These are phyloP conservation scores for Pantherophis vulpinus DNA, from an alignment of 2,797 vertebrate genomes.

Conservation along the genomic window DNA sequence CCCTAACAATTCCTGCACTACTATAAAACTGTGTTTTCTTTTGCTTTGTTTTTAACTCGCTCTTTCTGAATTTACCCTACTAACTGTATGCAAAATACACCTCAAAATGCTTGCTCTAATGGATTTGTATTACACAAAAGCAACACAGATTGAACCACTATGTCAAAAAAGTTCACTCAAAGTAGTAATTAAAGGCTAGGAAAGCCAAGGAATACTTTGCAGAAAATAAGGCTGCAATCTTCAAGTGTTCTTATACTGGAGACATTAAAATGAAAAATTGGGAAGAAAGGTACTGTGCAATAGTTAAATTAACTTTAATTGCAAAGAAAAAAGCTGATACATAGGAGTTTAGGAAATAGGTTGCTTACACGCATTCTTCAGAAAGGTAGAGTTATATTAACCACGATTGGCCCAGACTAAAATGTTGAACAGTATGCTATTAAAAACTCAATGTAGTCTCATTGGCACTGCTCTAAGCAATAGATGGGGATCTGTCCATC, in stretches of 20 bases:
- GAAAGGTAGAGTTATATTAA: slow-evolving; percentile 43
- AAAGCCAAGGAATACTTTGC: background rate
- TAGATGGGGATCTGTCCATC: background rate
- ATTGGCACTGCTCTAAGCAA: background rate
- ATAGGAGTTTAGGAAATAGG: slow-evolving; percentile 19
- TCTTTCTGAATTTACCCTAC: background rate
- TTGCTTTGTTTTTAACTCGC: background rate
- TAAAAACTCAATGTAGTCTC: background rate
- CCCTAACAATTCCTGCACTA: background rate
- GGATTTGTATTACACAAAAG: background rate
- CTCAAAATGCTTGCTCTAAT: background rate
- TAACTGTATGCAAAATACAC: background rate
- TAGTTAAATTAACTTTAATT: background rate
- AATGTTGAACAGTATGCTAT: background rate
- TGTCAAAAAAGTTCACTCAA: background rate
- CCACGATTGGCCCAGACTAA: slow-evolving; percentile 19
- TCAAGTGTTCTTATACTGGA: slow-evolving; percentile 38
- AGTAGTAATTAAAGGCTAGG: background rate
- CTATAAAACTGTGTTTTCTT: background rate
- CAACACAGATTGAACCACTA: background rate
- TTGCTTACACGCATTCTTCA: slow-evolving; percentile 25
- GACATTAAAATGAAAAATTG: background rate
- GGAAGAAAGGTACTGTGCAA: background rate
- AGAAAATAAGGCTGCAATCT: slow-evolving; percentile 21
- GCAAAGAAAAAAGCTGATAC: background rate